Base-by-base conservation (phyloP, 1,140 invertebrate genomes). In the Orius laevigatus region DNA sequence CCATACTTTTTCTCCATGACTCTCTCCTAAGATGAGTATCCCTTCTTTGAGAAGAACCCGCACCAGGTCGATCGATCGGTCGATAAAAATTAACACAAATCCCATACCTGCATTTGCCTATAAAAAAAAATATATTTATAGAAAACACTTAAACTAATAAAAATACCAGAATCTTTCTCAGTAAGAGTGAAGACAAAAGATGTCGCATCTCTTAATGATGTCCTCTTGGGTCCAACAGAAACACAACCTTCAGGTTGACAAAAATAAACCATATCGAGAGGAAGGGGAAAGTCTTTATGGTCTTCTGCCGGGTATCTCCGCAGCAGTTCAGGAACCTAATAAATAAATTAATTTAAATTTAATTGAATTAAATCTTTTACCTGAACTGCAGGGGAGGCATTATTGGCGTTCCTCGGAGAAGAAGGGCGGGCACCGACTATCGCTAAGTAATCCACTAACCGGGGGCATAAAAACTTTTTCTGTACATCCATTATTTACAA, bases 11-110 rank as follows among this genome's bases (percentile, higher is more conserved):
- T 18, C 84, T 70, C 85, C 86, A 89, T 4, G 83, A 87, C 58
- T 89, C 83, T 14, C 84, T 70, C 2, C 84, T 71, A 51, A 86
- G 74, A 70, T 76, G 8, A 75, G 74, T 44, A 16, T 74, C 63
- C 50, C 64, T 56, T 52, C 64, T 66, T 46, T 58, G 55, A 42
- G 59, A 57, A 48, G 53, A 58, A 48, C 46, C 61, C 53, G 53
- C 58, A 52, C 63, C 59, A 31, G 63, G 61, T 43, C 71, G 73
- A 60, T 89, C 79, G 41, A 94, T 78, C 0, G 89, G 83, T 39
- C 93, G 77, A 69, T 96, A 98, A 66, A 98, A 99, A 65, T 98
- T 98, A 18, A 98, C 82, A 68, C 94, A 98, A 53, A 97, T 89
- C 16, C 95, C 95, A 63, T 87, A 95, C 19, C 89, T 77, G 12